These are phyloP conservation scores for Acleris holmiana DNA, from an alignment of 2,888 invertebrate genomes.

Conservation along the genomic window DNA sequence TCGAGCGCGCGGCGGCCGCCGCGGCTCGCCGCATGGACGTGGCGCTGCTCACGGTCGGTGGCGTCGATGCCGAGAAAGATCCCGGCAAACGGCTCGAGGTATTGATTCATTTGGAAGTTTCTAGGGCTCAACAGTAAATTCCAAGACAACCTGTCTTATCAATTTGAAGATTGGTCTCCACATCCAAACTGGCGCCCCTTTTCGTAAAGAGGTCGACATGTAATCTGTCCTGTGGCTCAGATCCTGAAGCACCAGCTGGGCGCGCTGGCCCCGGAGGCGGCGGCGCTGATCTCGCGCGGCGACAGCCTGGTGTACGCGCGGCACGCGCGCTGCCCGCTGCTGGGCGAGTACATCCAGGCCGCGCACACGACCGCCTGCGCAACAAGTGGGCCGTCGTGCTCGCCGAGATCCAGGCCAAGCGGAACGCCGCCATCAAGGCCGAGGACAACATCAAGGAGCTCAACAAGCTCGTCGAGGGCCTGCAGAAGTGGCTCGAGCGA, in stretches of 20 bases:
- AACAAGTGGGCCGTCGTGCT: conserved; percentile 87
- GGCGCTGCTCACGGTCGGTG: conserved; percentile 84
- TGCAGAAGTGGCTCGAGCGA: conserved; percentile 63
- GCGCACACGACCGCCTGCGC: conserved; percentile 61
- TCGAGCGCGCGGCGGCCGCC: conserved; percentile 50
- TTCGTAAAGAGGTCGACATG: too few relatives aligned
- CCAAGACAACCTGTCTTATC: background rate
- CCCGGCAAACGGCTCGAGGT: conserved; percentile 87
- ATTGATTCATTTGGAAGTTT: background rate
- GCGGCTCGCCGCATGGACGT: conserved; percentile 82
- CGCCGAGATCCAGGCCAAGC: conserved; percentile 84
- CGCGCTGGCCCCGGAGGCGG: conserved; percentile 89
- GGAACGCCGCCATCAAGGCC: conserved; percentile 79
- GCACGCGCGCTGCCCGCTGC: conserved; percentile 81
- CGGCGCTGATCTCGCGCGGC: conserved; percentile 90
- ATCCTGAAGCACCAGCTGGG: conserved; percentile 86
- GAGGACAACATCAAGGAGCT: conserved; percentile 83
- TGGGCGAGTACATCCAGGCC: conserved; percentile 83
- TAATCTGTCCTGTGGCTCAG: conserved; percentile 55
- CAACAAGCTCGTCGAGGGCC: conserved; percentile 64
- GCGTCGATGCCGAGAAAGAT: conserved; percentile 84
- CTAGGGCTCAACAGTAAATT: background rate
- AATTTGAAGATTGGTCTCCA: background rate
- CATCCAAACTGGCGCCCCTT: too few relatives aligned
- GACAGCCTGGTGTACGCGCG: conserved; percentile 89